Evolutionary conservation across 2,888 invertebrate species (phyloP), one percentile per base, ranked within the genome.

Genomic region (Campoletis raptor): DNA sequence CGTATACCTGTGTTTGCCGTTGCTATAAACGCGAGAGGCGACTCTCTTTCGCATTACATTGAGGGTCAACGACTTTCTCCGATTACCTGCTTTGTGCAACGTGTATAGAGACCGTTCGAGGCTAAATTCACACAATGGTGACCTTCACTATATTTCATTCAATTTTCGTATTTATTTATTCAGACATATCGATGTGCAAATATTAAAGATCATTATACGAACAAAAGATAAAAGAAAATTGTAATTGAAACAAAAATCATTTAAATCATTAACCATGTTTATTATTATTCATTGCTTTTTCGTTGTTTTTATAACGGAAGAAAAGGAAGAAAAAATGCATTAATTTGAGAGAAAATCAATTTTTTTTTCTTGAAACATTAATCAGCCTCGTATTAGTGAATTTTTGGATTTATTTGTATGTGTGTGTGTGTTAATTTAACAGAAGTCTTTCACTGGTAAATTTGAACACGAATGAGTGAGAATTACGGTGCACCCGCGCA

Each of bases 31-130:
- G 15, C 21, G 42, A 40, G 66, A 70, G 37, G 37, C 64, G 85
- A 66, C 76, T 82, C 82, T 82, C 82, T 42, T 83, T 87, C 74
- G 80, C 42, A 67, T 85, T 88, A 83, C 88, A 83, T 85, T 85
- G 89, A 90, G 91, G 92, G 92, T 93, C 92, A 91, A 92, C 90
- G 92, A 93, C 92, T 93, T 92, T 91, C 92, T 92, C 92, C 92
- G 91, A 92, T 92, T 93, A 92, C 92, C 89, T 88, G 89, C 69
- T 24, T n/a, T 40, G 82, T 69, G 77, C 61, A 37, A 76, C 81
- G 30, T 6, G 52, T 67, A 37, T 40, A 15, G 9, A 5, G 12
- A 18, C 5, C 52, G 40, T 40, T 69, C 67, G 52, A 78, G n/a
- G n/a, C 64, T 54, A 36, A 66, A 66, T 64, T 61, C 61, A 30